Evolutionary conservation across 2,888 invertebrate genomes (phyloP).

Genomic region (Andricus quercusramuli): DNA sequence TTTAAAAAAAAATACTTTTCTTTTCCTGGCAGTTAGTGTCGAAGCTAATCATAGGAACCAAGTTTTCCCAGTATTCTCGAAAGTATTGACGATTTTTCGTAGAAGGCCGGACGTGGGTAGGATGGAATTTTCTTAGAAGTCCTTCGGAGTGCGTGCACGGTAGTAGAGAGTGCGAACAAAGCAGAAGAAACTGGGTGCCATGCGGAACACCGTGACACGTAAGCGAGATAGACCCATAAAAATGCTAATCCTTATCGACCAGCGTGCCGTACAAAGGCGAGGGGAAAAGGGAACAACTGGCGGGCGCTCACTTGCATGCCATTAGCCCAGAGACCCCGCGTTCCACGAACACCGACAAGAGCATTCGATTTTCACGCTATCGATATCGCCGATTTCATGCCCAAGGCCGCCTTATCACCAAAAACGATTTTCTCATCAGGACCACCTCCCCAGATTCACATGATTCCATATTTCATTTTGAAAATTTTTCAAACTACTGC

Average conservation of each 20-base stretch:
- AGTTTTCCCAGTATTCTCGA: conserved; percentile 42
- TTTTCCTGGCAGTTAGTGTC: neutral
- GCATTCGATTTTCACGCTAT: conserved; percentile 50
- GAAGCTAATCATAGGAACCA: neutral
- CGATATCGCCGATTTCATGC: conserved; percentile 17
- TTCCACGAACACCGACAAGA: conserved; percentile 53
- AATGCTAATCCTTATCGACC: conserved; percentile 79
- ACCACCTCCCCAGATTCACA: neutral
- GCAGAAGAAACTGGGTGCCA: conserved; percentile 73
- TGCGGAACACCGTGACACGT: conserved; percentile 72
- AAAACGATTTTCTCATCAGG: neutral
- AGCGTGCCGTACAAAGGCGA: conserved; percentile 63
- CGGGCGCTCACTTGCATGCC: conserved; percentile 73
- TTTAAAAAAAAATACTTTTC: neutral
- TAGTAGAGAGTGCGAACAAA: conserved; percentile 59
- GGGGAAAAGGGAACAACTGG: conserved; percentile 57
- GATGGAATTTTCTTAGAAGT: conserved; percentile 48
- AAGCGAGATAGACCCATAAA: conserved; percentile 79
- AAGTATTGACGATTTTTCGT: conserved; percentile 79
- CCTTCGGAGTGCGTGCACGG: conserved; percentile 61
- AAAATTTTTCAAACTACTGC: neutral
- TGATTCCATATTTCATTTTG: neutral
- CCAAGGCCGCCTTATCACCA: neutral
- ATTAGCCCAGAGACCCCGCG: conserved; percentile 78
- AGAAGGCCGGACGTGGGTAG: conserved; percentile 67